These are phyloP conservation scores for Nesoenas mayeri DNA, from an alignment of 2,113 vertebrate genomes.

Conservation along the genomic window DNA sequence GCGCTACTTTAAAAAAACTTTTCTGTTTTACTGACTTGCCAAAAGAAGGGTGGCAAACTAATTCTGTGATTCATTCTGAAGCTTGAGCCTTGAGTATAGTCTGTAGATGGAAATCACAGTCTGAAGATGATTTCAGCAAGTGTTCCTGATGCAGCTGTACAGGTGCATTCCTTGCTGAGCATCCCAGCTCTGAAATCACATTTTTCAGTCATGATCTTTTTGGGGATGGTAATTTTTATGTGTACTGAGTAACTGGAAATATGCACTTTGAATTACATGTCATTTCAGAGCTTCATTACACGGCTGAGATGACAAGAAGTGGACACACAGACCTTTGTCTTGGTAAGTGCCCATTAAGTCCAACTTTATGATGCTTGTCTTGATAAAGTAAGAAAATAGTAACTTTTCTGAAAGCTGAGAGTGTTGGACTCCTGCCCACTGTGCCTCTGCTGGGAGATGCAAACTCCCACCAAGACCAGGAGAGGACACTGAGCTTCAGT, in stretches of 20 bases:
- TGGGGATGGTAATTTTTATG: background rate
- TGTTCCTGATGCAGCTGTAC: background rate
- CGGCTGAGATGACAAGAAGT: background rate
- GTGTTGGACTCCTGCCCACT: background rate
- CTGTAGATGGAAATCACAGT: background rate
- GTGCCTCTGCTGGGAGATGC: background rate
- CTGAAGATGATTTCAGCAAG: background rate
- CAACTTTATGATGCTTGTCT: background rate
- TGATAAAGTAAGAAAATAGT: background rate
- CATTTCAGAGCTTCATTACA: background rate
- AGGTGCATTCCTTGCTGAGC: background rate
- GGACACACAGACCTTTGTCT: background rate
- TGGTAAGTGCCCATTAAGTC: fast-evolving
- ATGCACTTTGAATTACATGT: background rate
- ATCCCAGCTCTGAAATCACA: background rate
- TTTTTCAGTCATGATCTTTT: background rate
- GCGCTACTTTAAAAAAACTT: background rate
- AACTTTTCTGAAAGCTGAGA: background rate
- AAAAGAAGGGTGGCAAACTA: background rate
- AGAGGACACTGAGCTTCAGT: background rate
- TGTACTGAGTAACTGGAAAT: background rate
- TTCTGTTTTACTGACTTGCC: background rate
- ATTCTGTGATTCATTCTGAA: background rate
- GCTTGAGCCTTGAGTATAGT: background rate
- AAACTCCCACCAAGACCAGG: background rate